phyloP scores from a whole-genome alignment of 2,113 vertebrate genomes.

The Canis aureus region DNA sequence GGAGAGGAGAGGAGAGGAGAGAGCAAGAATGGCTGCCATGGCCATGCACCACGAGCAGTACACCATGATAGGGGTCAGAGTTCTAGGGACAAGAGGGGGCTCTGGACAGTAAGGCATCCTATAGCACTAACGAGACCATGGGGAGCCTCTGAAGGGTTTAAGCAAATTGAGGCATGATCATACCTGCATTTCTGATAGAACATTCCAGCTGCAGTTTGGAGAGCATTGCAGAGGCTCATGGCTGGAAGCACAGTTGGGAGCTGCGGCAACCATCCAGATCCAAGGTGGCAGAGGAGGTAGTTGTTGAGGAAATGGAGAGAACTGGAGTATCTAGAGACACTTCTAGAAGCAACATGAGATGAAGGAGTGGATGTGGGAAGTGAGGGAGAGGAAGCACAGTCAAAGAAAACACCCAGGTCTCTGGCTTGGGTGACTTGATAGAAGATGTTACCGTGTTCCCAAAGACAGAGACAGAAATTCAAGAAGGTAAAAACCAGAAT shows the following conservation, averaged over 20 bases:
- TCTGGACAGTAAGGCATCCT: not conserved
- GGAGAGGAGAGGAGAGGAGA: too few species aligned
- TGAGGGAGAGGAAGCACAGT: not conserved
- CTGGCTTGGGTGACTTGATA: not conserved
- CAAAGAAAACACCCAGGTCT: not conserved
- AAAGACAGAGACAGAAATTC: not conserved
- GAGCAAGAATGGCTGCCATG: not conserved
- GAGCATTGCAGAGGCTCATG: not conserved
- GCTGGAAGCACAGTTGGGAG: not conserved
- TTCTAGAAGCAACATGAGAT: not conserved
- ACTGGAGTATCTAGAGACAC: not conserved
- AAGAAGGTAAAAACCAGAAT: not conserved
- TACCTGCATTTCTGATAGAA: too few species aligned
- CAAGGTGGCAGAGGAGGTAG: not conserved
- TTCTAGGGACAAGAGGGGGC: not conserved
- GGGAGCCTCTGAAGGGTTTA: not conserved
- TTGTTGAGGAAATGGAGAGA: not conserved
- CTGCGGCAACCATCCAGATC: not conserved
- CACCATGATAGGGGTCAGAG: accelerated
- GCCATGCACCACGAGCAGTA: accelerated
- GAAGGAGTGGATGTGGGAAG: not conserved
- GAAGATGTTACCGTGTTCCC: not conserved
- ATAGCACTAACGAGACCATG: accelerated
- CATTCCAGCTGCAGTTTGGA: not conserved
- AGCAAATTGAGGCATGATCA: not conserved